Conservation (phyloP, 2,113 vertebrate species). For the Propithecus coquereli region DNA sequence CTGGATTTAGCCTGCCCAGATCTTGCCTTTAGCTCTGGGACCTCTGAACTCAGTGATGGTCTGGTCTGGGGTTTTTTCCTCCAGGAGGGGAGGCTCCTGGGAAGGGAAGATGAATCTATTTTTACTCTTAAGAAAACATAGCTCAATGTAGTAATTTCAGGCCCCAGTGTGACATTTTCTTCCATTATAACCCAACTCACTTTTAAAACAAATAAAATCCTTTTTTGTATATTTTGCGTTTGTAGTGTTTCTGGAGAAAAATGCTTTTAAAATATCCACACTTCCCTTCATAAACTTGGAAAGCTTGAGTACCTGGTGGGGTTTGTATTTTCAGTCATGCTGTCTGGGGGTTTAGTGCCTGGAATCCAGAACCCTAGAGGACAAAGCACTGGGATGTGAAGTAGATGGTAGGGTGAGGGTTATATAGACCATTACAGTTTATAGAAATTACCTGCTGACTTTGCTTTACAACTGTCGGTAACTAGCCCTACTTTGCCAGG, state of each 20-base stretch:
- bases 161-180: slow-evolving; percentile 57
- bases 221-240: slow-evolving; percentile 51
- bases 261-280: not conserved
- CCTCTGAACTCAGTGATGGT: not conserved
- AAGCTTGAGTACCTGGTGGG: not conserved
- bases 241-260: slow-evolving; percentile 37
- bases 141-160: slow-evolving; percentile 77
- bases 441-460: not conserved
- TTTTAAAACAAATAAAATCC: slow-evolving; percentile 60
- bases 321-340: not conserved
- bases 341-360: not conserved
- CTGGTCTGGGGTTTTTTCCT: not conserved
- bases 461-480: not conserved
- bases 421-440: not conserved
- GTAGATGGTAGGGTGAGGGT: not conserved
- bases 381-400: not conserved
- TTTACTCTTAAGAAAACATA: slow-evolving; percentile 79
- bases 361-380: not conserved
- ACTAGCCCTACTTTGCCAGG: not conserved
- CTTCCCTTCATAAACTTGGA: not conserved
- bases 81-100: slow-evolving; percentile 67
- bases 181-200: slow-evolving; percentile 59
- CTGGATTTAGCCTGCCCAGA: not conserved
- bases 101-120: slow-evolving; percentile 81
- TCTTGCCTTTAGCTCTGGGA: not conserved